These are phyloP conservation scores for Pollachius pollachius DNA, from an alignment of 2,113 vertebrate genomes.

Conservation along the genomic window DNA sequence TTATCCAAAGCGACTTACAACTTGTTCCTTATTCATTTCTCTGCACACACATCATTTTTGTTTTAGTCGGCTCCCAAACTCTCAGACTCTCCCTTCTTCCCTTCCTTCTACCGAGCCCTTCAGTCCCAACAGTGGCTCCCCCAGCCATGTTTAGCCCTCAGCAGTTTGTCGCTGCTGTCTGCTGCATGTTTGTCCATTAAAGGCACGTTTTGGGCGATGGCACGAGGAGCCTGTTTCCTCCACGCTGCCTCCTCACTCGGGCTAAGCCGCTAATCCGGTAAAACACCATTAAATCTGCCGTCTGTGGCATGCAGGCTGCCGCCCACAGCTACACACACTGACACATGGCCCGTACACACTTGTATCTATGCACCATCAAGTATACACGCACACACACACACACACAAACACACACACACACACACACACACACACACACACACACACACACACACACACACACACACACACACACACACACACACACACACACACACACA, in stretches of 20 bases:
- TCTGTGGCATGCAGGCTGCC: slow-evolving; percentile 59
- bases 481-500: too few relatives aligned
- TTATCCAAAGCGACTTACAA: too few relatives aligned
- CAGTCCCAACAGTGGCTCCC: neutral
- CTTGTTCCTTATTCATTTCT: too few relatives aligned
- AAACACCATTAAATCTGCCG: slow-evolving; percentile 58
- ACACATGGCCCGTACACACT: neutral
- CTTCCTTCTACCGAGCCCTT: neutral
- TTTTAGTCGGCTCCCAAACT: too few relatives aligned
- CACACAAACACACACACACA: too few relatives aligned
- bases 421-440: too few relatives aligned
- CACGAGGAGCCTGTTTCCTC: slow-evolving; percentile 12
- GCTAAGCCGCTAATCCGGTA: slow-evolving; percentile 54
- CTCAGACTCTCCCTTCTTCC: neutral
- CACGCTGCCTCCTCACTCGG: slow-evolving; percentile 28
- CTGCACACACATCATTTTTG: too few relatives aligned
- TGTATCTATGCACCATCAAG: neutral
- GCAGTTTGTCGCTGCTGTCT: slow-evolving; percentile 7
- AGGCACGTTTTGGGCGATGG: slow-evolving; percentile 32
- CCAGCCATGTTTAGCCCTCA: neutral
- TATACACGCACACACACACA: slow-evolving; percentile 8
- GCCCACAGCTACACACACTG: slow-evolving; percentile 43
- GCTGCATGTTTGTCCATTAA: slow-evolving; percentile 35
- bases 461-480: too few relatives aligned
- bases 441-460: too few relatives aligned